Evolutionary conservation across 2,113 vertebrate genomes (phyloP).

Genomic region (Neofelis nebulosa): DNA sequence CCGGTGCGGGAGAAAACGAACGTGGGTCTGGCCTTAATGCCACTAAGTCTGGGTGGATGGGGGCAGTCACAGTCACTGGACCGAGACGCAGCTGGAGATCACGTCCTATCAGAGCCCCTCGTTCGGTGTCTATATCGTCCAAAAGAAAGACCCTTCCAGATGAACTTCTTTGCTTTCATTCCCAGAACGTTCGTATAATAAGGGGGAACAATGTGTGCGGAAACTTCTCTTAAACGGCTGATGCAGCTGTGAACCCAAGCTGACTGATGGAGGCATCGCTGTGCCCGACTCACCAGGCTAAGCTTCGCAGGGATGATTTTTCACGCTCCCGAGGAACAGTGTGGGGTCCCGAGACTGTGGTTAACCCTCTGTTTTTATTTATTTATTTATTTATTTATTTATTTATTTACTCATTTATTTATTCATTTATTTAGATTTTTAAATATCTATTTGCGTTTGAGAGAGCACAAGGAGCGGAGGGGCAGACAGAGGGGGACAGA

Average conservation of each 20-base stretch:
- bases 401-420: no score
- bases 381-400: no score
- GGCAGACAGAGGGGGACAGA: no score
- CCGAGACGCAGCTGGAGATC: neutral
- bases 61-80: accelerated
- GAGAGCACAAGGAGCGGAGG: no score
- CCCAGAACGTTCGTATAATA: neutral
- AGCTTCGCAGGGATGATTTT: neutral
- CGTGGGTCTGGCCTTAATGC: neutral
- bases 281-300: neutral
- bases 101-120: neutral
- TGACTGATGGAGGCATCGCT: neutral
- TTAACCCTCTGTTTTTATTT: neutral
- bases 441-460: no score
- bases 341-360: no score
- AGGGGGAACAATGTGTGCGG: neutral
- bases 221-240: neutral
- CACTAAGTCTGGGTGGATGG: no score
- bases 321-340: neutral
- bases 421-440: no score
- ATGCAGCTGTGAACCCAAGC: neutral
- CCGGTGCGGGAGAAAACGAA: neutral
- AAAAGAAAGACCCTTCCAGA: neutral
- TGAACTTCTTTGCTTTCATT: neutral
- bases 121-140: neutral